Conservation (phyloP, 2,113 vertebrate genomes). For the Sorex fumeus region DNA sequence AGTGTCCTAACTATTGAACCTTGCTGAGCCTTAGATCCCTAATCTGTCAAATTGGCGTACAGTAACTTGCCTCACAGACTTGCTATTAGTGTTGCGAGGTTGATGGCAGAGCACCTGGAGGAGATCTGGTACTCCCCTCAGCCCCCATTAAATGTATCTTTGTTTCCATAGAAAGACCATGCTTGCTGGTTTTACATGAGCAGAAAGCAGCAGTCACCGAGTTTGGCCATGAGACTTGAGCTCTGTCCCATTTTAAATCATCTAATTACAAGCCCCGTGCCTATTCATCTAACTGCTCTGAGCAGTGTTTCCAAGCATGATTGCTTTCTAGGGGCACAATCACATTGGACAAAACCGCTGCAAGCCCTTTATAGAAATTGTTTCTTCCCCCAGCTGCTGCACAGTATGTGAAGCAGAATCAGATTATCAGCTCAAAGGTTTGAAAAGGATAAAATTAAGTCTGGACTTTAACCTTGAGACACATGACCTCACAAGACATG, state of each 20-base stretch:
- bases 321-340: slow-evolving; percentile 74
- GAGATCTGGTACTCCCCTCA: neutral
- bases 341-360: slow-evolving; percentile 63
- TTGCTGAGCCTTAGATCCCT: neutral
- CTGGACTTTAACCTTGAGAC: slow-evolving; percentile 54
- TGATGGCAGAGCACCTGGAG: slow-evolving; percentile 16
- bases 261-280: slow-evolving; percentile 47
- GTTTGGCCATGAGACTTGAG: slow-evolving; percentile 44
- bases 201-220: neutral
- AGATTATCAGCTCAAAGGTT: slow-evolving; percentile 66
- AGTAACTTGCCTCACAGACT: neutral
- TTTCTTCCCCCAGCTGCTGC: slow-evolving; percentile 73
- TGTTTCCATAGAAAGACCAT: slow-evolving; percentile 34
- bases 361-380: slow-evolving; percentile 49
- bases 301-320: slow-evolving; percentile 44
- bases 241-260: slow-evolving; percentile 43
- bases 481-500: slow-evolving; percentile 68
- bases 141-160: neutral
- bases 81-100: neutral
- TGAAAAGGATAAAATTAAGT: slow-evolving; percentile 82
- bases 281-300: neutral
- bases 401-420: slow-evolving; percentile 63
- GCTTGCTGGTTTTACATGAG: neutral
- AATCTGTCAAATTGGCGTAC: neutral
- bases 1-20: neutral